Conservation (phyloP, 2,797 vertebrate genomes). For the Fistularia commersonii region DNA sequence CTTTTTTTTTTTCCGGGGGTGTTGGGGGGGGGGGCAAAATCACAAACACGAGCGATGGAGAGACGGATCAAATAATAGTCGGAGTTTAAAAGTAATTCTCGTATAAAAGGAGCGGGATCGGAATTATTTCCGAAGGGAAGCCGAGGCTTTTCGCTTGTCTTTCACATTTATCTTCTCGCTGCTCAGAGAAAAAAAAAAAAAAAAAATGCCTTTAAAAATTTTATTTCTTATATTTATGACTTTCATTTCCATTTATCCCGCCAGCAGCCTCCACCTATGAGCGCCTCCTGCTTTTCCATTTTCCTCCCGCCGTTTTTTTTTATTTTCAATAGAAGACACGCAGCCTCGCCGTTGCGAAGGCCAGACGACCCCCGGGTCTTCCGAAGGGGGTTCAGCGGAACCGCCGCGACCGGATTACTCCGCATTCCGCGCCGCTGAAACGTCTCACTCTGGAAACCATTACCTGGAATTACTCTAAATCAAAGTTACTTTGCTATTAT, state of each 20-base stretch:
- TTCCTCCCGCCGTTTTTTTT: too few relatives aligned
- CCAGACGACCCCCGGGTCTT: conserved; percentile 46
- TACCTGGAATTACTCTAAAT: conserved; percentile 76
- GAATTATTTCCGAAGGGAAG: conserved; percentile 9
- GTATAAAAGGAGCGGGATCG: conserved; percentile 19
- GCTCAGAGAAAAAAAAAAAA: too few relatives aligned
- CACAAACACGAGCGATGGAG: neutral
- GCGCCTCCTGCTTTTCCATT: too few relatives aligned
- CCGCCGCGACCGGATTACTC: conserved; percentile 66
- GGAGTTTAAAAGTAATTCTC: conserved; percentile 42
- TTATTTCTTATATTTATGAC: too few relatives aligned
- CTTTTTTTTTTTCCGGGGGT: too few relatives aligned
- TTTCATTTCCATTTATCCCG: conserved; percentile 25
- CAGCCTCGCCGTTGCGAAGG: conserved; percentile 43
- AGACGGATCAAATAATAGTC: conserved; percentile 27
- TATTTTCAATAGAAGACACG: too few relatives aligned
- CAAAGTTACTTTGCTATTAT: conserved; percentile 70
- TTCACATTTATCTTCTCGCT: conserved; percentile 15
- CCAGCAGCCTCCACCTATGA: conserved; percentile 39
- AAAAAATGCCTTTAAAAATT: conserved; percentile 12
- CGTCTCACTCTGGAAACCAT: conserved; percentile 68
- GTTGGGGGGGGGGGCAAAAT: too few relatives aligned
- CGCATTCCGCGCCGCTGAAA: conserved; percentile 62
- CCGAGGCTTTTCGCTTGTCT: conserved; percentile 9
- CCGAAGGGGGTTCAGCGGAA: conserved; percentile 49